Conservation (phyloP, 1,140 invertebrate genomes). For the Drosophila albomicans region DNA sequence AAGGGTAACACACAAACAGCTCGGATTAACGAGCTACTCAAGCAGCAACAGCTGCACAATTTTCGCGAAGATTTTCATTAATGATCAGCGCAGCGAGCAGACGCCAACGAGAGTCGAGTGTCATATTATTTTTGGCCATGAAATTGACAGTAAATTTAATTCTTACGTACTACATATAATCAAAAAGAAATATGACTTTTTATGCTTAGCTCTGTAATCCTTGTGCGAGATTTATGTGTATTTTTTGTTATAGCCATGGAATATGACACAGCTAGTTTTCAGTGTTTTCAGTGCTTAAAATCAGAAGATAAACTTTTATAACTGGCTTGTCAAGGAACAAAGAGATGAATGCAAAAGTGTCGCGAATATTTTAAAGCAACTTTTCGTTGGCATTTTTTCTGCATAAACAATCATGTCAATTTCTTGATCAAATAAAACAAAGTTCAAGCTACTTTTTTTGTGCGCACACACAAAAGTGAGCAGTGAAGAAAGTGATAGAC, state of each 20-base stretch:
- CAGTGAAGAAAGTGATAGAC: conserved; percentile 64
- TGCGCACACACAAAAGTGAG: conserved; percentile 41
- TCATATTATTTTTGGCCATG: conserved; percentile 5
- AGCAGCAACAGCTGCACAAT: conserved; percentile 14
- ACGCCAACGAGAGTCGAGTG: not conserved
- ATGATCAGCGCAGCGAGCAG: conserved; percentile 27
- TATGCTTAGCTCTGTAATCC: conserved; percentile 40
- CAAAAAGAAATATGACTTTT: conserved; percentile 18
- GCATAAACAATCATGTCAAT: conserved; percentile 79
- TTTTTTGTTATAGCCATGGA: not conserved
- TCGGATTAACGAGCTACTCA: conserved; percentile 29
- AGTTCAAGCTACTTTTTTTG: conserved; percentile 61
- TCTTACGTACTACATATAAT: conserved; percentile 7
- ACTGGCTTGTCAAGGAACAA: conserved; percentile 44
- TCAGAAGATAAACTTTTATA: conserved; percentile 56
- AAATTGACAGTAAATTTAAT: conserved; percentile 29
- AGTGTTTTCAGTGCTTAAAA: conserved; percentile 23
- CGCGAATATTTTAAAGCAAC: conserved; percentile 26
- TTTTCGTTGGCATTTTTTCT: conserved; percentile 36
- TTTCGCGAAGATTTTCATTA: conserved; percentile 45
- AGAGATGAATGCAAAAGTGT: conserved; percentile 39
- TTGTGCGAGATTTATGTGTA: conserved; percentile 25
- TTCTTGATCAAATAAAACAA: conserved; percentile 79
- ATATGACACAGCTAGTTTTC: conserved; percentile 43
- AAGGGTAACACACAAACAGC: conserved; percentile 28